phyloP scores from a whole-genome alignment of 2,797 vertebrate species.

The Hyperoplus lanceolatus region DNA sequence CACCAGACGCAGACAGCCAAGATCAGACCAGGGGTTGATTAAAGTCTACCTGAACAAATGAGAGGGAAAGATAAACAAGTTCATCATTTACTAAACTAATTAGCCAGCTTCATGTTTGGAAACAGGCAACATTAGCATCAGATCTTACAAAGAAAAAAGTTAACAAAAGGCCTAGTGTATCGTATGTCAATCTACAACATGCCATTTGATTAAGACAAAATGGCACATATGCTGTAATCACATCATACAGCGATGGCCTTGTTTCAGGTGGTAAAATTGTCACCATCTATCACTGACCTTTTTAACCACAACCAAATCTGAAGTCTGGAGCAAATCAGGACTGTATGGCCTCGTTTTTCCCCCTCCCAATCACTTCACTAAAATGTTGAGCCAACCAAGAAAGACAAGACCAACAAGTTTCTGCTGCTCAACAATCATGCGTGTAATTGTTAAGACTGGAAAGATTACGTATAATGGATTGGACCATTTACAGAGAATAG shows the following conservation, averaged over 20 bases:
- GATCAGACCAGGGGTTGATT: conserved; percentile 52
- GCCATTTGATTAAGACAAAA: background rate
- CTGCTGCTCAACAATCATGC: conserved; percentile 19
- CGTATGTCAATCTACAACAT: background rate
- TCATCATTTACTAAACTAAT: conserved; percentile 52
- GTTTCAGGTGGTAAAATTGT: background rate
- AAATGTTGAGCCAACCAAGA: conserved; percentile 36
- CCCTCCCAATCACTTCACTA: conserved; percentile 8
- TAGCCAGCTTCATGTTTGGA: background rate
- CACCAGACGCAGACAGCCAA: conserved; percentile 63
- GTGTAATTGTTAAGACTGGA: conserved; percentile 12
- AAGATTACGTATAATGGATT: conserved; percentile 15
- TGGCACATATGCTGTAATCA: conserved; percentile 14
- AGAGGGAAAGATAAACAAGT: conserved; percentile 58
- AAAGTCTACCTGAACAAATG: conserved; percentile 76
- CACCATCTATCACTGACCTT: background rate
- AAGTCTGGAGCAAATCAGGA: conserved; percentile 14
- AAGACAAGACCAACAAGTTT: conserved; percentile 65
- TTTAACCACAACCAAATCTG: conserved; percentile 5
- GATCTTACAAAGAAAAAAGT: conserved; percentile 14
- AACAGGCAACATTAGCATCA: background rate
- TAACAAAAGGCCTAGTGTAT: background rate
- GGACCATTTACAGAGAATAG: conserved; percentile 9
- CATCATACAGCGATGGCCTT: background rate
- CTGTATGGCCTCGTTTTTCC: background rate